Conservation (phyloP, 2,888 invertebrate genomes). For the Dioctria linearis region DNA sequence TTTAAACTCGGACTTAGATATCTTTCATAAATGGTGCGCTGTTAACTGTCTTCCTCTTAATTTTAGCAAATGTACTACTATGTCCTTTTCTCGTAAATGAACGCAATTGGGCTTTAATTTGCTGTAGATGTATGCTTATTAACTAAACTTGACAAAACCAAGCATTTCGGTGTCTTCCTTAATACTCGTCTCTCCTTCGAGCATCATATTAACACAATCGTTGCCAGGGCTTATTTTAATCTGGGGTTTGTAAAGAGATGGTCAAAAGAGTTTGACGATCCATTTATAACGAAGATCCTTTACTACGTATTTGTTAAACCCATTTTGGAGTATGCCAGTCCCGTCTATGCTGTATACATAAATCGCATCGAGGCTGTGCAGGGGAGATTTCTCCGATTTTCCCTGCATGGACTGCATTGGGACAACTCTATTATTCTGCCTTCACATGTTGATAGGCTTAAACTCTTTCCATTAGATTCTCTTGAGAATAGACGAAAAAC, state of each 20-base stretch:
- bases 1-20: too few relatives aligned
- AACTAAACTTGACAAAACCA: not conserved
- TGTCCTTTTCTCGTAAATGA: not conserved
- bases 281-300: not conserved
- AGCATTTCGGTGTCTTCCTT: not conserved
- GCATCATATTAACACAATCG: not conserved
- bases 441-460: not conserved
- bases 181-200: not conserved
- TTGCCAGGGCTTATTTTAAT: not conserved
- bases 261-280: not conserved
- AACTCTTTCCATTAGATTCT: too few relatives aligned
- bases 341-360: not conserved
- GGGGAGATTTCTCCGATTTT: not conserved
- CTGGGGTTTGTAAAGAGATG: not conserved
- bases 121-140: not conserved
- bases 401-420: not conserved
- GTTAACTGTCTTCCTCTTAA: not conserved
- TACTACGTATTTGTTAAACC: not conserved
- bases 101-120: not conserved
- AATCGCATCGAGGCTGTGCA: not conserved
- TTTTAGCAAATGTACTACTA: too few relatives aligned
- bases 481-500: too few relatives aligned
- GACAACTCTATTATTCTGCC: conserved; percentile 7
- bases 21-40: too few relatives aligned
- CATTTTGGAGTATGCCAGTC: not conserved